Evolutionary conservation across 2,113 vertebrate genomes (phyloP).

Genomic region (Chiloscyllium plagiosum): DNA sequence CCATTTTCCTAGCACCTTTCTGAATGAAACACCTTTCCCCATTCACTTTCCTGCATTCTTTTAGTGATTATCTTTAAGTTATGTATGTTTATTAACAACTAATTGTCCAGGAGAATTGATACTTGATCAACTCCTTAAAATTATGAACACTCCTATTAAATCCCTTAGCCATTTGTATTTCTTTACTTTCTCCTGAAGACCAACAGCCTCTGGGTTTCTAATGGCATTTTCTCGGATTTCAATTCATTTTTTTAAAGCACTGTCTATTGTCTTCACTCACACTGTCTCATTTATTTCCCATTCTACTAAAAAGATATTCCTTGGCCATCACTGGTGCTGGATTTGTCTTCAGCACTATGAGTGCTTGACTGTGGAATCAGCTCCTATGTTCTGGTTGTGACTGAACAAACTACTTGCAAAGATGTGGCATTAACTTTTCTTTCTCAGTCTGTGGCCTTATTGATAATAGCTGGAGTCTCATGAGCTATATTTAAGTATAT

Average conservation of each 20-base stretch:
- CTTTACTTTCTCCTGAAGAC: not conserved
- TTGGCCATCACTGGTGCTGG: not conserved
- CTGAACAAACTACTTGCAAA: not conserved
- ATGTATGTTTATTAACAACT: not conserved
- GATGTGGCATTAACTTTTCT: not conserved
- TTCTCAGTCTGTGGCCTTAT: not conserved
- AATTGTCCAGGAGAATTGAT: not conserved
- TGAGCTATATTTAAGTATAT: not conserved
- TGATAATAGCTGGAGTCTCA: not conserved
- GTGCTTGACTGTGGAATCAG: not conserved
- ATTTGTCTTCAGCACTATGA: not conserved
- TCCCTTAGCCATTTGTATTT: not conserved
- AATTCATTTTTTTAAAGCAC: not conserved
- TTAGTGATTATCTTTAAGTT: not conserved
- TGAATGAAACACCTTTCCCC: not conserved
- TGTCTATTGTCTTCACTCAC: not conserved
- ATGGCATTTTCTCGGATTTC: not conserved
- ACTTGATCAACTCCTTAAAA: not conserved
- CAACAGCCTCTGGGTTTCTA: not conserved
- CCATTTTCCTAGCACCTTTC: not conserved
- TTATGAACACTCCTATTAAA: not conserved
- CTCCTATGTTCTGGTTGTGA: not conserved
- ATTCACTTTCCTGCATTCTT: not conserved
- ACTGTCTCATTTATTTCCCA: not conserved
- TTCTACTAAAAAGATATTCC: not conserved